Base-by-base conservation (phyloP, 2,113 vertebrate genomes). In the Empidonax traillii region DNA sequence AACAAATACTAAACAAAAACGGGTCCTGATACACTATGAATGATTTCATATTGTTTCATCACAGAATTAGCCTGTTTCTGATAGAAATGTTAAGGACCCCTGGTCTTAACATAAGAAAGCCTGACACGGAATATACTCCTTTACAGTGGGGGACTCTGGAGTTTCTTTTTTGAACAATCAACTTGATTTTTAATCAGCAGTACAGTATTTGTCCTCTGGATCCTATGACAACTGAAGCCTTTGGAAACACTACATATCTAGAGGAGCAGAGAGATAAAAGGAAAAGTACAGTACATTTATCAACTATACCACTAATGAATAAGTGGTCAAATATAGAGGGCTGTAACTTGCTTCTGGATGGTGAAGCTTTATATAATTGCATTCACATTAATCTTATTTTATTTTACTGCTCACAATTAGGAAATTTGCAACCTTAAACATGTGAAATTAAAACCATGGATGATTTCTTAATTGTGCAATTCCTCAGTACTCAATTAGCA, bases 381-480 rank as follows among this genome's bases (percentile, higher is more conserved):
- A 80, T 79, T 90, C 83, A 56, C 46, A 80, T 85, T 95, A 96
- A 94, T 95, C 93, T 65, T 58, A 74, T 97, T 97, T 96, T 95
- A 59, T 97, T 95, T 91, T 91, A 97, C 66, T 94, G 72, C 63
- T 95, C 51, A 93, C 88, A 93, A 75, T 96, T 92, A 83, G 53
- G 87, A 97, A 93, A 94, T 91, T 90, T 75, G 31, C 62, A 94
- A 33, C 37, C 90, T 96, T 92, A 97, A 96, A 93, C 65, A 75
- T 63, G 55, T 87, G 73, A 96, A 94, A 97, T 95, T 94, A 94
- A 97, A 98, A 94, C 87, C 58, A 87, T 37, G 52, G 76, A 93
- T 53, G 79, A 94, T 95, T 97, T 97, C 94, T 96, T 97, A 95
- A 97, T 97, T 97, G 97, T 94, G 93, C 83, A 87, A 44, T 78